Evolutionary conservation across 2,797 vertebrate species (phyloP).

Genomic region (Zenarchopterus dispar): DNA sequence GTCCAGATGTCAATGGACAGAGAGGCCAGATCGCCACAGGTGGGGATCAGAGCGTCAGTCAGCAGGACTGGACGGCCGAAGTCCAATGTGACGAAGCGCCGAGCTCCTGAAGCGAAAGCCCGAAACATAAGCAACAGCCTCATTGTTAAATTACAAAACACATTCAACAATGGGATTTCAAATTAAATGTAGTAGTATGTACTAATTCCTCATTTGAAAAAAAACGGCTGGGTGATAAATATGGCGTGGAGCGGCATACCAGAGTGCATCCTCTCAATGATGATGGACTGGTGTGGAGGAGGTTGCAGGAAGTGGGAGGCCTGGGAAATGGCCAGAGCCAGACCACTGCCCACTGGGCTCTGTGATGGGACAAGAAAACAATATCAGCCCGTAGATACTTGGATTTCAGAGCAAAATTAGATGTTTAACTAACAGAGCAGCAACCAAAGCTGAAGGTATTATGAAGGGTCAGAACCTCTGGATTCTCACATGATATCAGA

Average conservation of each 20-base stretch:
- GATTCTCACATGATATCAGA: too few species aligned
- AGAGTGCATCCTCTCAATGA: constrained; percentile 99
- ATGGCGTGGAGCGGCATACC: constrained; percentile 75
- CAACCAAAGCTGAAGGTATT: too few species aligned
- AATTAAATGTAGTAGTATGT: too few species aligned
- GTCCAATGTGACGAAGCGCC: constrained; percentile 96
- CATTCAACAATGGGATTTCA: too few species aligned
- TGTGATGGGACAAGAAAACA: constrained; percentile 60
- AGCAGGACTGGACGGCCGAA: constrained; percentile 95
- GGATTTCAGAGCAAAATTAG: neutral
- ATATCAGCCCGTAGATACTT: constrained; percentile 1
- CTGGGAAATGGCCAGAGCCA: constrained; percentile 97
- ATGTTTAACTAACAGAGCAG: neutral
- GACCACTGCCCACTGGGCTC: constrained; percentile 93
- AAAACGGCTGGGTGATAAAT: too few species aligned
- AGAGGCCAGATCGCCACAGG: constrained; percentile 95
- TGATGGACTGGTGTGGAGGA: constrained; percentile 98
- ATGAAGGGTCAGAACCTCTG: too few species aligned
- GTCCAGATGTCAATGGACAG: constrained; percentile 99
- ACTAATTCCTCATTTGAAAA: too few species aligned
- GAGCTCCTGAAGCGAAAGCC: constrained; percentile 85
- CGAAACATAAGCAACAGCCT: neutral
- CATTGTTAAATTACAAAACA: too few species aligned
- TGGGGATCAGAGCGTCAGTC: constrained; percentile 96
- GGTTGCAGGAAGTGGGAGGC: constrained; percentile 98